Percentiles rank a stretch among this genome's conserved stretches.
These are phyloP conservation scores for Mantis religiosa DNA, from an alignment of 2,888 invertebrate species.

Conservation along the genomic window DNA sequence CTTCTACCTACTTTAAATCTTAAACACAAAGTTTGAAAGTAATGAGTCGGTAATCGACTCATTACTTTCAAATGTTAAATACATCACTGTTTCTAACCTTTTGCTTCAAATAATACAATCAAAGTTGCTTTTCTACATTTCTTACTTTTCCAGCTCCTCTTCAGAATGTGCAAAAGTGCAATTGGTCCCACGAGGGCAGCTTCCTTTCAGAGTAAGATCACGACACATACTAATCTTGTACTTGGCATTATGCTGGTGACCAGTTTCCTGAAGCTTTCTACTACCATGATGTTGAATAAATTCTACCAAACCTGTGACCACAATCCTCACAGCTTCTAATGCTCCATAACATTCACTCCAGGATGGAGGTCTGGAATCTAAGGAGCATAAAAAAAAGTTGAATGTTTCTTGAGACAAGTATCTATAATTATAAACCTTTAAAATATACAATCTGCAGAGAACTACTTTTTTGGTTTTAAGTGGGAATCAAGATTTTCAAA, in stretches of 20 bases:
- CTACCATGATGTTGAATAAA: conserved; percentile 73
- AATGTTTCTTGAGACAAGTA: too few relatives aligned
- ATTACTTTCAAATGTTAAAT: too few relatives aligned
- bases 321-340: conserved; percentile 64
- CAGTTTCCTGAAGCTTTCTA: conserved; percentile 53
- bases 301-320: conserved; percentile 72
- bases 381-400: background rate
- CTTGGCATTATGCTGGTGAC: conserved; percentile 54
- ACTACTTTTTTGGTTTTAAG: too few relatives aligned
- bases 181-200: conserved; percentile 79
- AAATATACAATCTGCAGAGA: too few relatives aligned
- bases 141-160: conserved; percentile 79
- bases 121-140: background rate
- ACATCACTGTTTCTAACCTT: too few relatives aligned
- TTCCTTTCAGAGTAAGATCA: conserved; percentile 71
- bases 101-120: too few relatives aligned
- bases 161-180: conserved; percentile 92
- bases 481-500: too few relatives aligned
- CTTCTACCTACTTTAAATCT: too few relatives aligned
- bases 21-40: too few relatives aligned
- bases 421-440: too few relatives aligned
- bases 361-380: conserved; percentile 57
- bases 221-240: conserved; percentile 91
- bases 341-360: conserved; percentile 64
- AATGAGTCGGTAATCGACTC: too few relatives aligned